Evolutionary conservation across 1,140 invertebrate genomes (phyloP).

Genomic region (Marisa cornuarietis): DNA sequence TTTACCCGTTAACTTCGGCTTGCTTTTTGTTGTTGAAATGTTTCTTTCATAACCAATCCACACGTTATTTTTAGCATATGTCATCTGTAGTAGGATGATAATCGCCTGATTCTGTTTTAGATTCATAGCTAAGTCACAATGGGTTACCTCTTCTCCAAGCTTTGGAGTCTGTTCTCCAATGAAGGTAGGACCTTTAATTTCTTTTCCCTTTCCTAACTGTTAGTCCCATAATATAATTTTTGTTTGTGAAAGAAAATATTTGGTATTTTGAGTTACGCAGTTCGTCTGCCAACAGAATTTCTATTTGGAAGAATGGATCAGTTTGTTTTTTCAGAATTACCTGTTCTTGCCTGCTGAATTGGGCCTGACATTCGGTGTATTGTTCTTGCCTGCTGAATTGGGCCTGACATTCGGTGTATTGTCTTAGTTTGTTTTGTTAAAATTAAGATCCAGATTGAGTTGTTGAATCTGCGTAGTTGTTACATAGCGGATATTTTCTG

Average conservation of each 20-base stretch:
- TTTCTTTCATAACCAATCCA: neutral
- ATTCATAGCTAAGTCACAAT: conserved; percentile 27
- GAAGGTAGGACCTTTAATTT: conserved; percentile 42
- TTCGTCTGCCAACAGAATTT: no score
- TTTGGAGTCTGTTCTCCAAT: conserved; percentile 59
- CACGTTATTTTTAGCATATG: neutral
- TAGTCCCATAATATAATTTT: neutral
- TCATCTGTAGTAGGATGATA: conserved; percentile 6
- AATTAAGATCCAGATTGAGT: no score
- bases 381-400: no score
- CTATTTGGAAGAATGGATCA: no score
- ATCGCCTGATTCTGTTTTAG: conserved; percentile 10
- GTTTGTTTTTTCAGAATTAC: no score
- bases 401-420: no score
- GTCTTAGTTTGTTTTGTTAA: no score
- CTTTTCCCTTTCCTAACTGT: neutral
- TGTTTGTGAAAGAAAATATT: neutral
- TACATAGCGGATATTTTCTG: no score
- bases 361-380: no score
- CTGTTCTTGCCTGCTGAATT: no score
- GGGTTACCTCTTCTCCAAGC: conserved; percentile 53
- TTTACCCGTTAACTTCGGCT: neutral
- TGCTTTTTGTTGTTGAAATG: neutral
- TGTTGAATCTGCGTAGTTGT: no score
- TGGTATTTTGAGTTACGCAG: no score